phyloP scores from a whole-genome alignment of 2,797 vertebrate genomes.

The Muscicapa striata region DNA sequence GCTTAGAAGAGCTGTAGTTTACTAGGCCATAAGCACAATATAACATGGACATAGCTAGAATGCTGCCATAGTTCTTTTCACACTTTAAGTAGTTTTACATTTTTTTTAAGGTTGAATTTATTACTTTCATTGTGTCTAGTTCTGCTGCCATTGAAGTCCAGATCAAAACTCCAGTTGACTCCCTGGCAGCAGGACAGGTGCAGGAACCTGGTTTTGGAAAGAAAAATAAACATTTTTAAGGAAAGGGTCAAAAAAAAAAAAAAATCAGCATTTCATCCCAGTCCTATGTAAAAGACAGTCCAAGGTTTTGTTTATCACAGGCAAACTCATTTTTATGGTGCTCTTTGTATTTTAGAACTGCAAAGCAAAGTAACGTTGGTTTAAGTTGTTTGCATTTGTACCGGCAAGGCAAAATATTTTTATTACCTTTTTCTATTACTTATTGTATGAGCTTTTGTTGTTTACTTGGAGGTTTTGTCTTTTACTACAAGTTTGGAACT shows the following conservation, averaged over 20 bases:
- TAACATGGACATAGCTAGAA: slow-evolving; percentile 48
- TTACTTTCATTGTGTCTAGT: slow-evolving; percentile 35
- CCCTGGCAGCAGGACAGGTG: slow-evolving; percentile 18
- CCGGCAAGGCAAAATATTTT: slow-evolving; percentile 85
- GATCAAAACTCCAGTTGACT: neutral
- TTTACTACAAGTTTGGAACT: slow-evolving; percentile 88
- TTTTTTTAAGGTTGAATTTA: slow-evolving; percentile 57
- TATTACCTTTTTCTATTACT: slow-evolving; percentile 87
- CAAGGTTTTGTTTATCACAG: slow-evolving; percentile 74
- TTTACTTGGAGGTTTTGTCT: slow-evolving; percentile 86
- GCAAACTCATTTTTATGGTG: slow-evolving; percentile 81
- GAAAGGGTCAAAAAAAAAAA: slow-evolving; percentile 55
- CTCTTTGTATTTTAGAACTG: slow-evolving; percentile 82
- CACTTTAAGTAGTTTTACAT: neutral
- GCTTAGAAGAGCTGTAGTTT: slow-evolving; percentile 56
- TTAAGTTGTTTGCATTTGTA: slow-evolving; percentile 86
- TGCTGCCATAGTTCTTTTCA: slow-evolving; percentile 55
- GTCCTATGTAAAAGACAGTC: slow-evolving; percentile 72
- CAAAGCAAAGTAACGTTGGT: slow-evolving; percentile 80
- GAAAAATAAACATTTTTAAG: slow-evolving; percentile 10
- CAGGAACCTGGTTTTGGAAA: neutral
- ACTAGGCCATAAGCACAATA: slow-evolving; percentile 75
- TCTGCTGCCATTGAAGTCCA: slow-evolving; percentile 42
- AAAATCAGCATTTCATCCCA: slow-evolving; percentile 74
- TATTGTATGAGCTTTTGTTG: slow-evolving; percentile 86